Base-by-base conservation (phyloP, 2,888 invertebrate genomes). In the Scrobipalpa atriplicella region DNA sequence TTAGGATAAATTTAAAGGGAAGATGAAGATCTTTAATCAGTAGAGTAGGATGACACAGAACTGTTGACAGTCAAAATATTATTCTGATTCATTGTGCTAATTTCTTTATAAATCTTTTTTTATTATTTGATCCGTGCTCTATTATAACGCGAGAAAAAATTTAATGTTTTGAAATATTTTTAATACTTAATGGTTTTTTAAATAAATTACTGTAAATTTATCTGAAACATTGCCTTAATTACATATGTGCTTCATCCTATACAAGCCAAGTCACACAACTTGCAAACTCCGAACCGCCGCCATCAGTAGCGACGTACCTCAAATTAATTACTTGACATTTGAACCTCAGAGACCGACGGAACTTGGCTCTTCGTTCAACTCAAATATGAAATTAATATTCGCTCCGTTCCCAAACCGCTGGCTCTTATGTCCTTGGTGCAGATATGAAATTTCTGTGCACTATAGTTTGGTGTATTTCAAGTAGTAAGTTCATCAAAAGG, bases 371-470 rank as follows among this genome's bases (percentile, higher is more conserved):
- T 54, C 10, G 39, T 41, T 58, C 62, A 66, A 66, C 66, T 66
- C 66, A 66, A 66, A 66, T 58, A 66, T 64, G 21, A 63, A 58
- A 66, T 66, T 63, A 63, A 66, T 66, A 66, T 63, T 36, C 54
- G 18, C 54, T 36, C 38, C 19, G 29, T 36, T 38, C 29, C 58
- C 13, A 36, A 21, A n/a, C 58, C 52, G 52, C 19, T 19, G 18
- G 19, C 18, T 52, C 19, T 18, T 16, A 7, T 16, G 19, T 10
- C 52, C 52, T 29, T 16, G 52, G 52, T 52, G 52, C 7, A 18
- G 18, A 19, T 52, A 52, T 52, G 16, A 19, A 13, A 16, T 52
- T 52, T 52, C 52, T 52, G 16, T 19, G 52, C 19, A 19, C 18
- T 52, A 13, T 13, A 13, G 18, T 6, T 52, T 52, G 29, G 29